These are phyloP conservation scores for Hydrozoanthus tunicans DNA, from an alignment of 64 coral and sea anemone genomes.

Conservation along the genomic window DNA sequence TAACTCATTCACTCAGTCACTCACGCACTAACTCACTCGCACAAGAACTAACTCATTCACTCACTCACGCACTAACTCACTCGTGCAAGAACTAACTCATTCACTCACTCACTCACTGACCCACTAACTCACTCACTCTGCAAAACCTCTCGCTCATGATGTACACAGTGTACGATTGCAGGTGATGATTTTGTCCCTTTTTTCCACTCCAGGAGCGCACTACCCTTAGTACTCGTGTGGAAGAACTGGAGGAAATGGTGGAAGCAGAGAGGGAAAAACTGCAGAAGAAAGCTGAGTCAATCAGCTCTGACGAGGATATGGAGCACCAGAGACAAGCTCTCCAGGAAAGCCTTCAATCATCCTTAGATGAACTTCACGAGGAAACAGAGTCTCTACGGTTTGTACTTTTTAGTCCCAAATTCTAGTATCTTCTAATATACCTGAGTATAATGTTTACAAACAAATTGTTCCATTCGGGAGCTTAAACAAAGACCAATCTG, in stretches of 20 bases:
- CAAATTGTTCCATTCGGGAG: too few relatives aligned
- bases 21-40: too few relatives aligned
- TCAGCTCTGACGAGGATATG: slow-evolving; percentile 91
- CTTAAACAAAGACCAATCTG: too few relatives aligned
- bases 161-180: too few relatives aligned
- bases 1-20: too few relatives aligned
- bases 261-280: slow-evolving; percentile 89
- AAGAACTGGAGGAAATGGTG: slow-evolving; percentile 91
- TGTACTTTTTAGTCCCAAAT: not conserved
- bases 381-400: slow-evolving; percentile 80
- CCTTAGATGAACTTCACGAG: slow-evolving; percentile 86
- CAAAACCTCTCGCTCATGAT: not conserved
- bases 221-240: slow-evolving; percentile 59
- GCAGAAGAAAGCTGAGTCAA: slow-evolving; percentile 85
- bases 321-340: slow-evolving; percentile 83
- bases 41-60: too few relatives aligned
- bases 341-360: slow-evolving; percentile 75
- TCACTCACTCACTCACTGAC: too few relatives aligned
- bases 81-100: too few relatives aligned
- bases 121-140: not conserved
- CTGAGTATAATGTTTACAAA: too few relatives aligned
- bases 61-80: too few relatives aligned
- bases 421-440: too few relatives aligned
- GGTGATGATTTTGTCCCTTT: not conserved
- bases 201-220: slow-evolving; percentile 56